Conservation (phyloP, 2,888 invertebrate species). For the Melanargia galathea region DNA sequence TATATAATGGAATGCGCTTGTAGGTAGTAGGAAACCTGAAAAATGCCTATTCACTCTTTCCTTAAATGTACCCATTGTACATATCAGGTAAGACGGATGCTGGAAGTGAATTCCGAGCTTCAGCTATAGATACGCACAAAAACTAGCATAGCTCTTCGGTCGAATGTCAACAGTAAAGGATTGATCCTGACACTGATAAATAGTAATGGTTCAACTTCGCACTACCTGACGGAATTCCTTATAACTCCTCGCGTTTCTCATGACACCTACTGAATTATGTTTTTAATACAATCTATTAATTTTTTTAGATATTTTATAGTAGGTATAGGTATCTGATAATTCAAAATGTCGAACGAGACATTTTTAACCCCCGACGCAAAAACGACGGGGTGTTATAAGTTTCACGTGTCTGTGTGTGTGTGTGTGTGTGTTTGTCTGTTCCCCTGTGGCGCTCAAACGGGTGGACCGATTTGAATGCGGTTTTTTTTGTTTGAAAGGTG, state of each 20-base stretch:
- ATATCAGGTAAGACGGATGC: not conserved
- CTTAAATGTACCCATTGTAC: not conserved
- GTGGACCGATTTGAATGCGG: too few species aligned
- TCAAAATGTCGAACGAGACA: too few species aligned
- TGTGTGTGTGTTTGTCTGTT: too few species aligned
- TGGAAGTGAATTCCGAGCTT: not conserved
- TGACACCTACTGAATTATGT: not conserved
- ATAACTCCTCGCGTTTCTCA: not conserved
- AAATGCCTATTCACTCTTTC: slow-evolving; percentile 1
- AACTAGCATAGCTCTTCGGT: not conserved
- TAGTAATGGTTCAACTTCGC: not conserved
- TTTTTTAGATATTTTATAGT: too few species aligned
- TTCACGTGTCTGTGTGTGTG: too few species aligned
- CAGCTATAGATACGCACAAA: not conserved
- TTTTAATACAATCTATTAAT: too few species aligned
- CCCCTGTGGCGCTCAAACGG: too few species aligned
- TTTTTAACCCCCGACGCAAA: too few species aligned
- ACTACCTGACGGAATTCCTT: not conserved
- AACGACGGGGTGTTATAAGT: too few species aligned
- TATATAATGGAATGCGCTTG: slow-evolving; percentile 4
- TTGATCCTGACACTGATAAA: not conserved
- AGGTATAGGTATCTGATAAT: too few species aligned
- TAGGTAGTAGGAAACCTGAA: too few species aligned
- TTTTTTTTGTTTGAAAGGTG: too few species aligned
- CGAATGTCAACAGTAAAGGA: not conserved